A percentile compares a stretch with the other conserved stretches of the same genome.
These are phyloP conservation scores for Acanthisitta chloris DNA, from an alignment of 2,113 vertebrate genomes.

Conservation along the genomic window DNA sequence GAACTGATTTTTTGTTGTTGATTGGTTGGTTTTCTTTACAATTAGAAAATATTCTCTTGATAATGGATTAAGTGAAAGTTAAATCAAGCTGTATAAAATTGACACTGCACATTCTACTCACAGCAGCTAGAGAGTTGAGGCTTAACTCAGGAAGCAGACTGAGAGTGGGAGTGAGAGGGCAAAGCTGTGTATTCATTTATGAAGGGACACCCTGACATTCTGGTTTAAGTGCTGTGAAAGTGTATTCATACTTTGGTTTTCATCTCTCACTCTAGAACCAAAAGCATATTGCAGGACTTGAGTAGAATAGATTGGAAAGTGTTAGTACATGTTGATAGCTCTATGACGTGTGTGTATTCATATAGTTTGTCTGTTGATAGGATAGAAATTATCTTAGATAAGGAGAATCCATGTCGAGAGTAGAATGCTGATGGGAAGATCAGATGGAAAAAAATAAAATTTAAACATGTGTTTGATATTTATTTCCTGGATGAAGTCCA, in stretches of 20 bases:
- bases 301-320: background rate
- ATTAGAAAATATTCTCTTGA: background rate
- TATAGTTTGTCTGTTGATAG: background rate
- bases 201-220: background rate
- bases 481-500: background rate
- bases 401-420: background rate
- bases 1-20: fast-evolving
- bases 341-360: background rate
- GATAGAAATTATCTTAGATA: background rate
- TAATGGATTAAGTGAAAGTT: background rate
- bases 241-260: background rate
- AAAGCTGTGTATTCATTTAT: background rate
- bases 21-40: background rate
- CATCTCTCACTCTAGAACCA: background rate
- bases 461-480: background rate
- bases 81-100: background rate
- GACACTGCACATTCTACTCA: background rate
- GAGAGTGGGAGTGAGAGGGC: background rate
- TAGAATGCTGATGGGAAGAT: background rate
- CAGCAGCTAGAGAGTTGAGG: background rate
- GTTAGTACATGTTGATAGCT: background rate
- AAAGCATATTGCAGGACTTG: background rate
- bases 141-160: background rate
- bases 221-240: background rate
- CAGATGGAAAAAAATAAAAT: background rate